These are phyloP conservation scores for Eremobia ochroleuca DNA, from an alignment of 2,888 invertebrate genomes.

Conservation along the genomic window DNA sequence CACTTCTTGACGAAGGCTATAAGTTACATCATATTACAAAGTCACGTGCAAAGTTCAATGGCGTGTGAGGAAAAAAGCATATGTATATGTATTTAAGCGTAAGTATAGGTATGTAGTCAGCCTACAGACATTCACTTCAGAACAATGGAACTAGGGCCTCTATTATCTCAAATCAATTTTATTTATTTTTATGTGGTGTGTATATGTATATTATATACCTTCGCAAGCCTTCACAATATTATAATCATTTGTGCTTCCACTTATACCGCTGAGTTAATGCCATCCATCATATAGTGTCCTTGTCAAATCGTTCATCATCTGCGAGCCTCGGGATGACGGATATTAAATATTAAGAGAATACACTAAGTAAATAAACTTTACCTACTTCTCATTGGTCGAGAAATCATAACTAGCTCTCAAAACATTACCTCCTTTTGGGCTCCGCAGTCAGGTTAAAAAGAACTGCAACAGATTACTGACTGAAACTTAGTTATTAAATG, in stretches of 20 bases:
- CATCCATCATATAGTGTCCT: constrained; percentile 50
- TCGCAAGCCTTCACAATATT: not conserved
- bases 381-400: not conserved
- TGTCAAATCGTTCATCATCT: constrained; percentile 52
- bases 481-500: too few species aligned
- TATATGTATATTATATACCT: not conserved
- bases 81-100: too few species aligned
- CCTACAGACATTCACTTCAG: too few species aligned
- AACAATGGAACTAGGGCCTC: too few species aligned
- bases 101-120: too few species aligned
- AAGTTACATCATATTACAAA: too few species aligned
- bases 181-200: too few species aligned
- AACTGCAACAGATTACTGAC: not conserved
- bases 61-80: too few species aligned
- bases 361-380: constrained; percentile 23
- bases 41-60: too few species aligned
- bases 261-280: not conserved
- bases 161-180: too few species aligned
- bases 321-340: constrained; percentile 41
- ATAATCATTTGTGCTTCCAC: constrained; percentile 28
- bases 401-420: not conserved
- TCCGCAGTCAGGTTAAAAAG: too few species aligned
- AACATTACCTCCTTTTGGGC: not conserved
- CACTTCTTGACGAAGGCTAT: too few species aligned
- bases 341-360: constrained; percentile 46